Evolutionary conservation across 2,113 vertebrate genomes (phyloP).

Genomic region (Oriolus oriolus): DNA sequence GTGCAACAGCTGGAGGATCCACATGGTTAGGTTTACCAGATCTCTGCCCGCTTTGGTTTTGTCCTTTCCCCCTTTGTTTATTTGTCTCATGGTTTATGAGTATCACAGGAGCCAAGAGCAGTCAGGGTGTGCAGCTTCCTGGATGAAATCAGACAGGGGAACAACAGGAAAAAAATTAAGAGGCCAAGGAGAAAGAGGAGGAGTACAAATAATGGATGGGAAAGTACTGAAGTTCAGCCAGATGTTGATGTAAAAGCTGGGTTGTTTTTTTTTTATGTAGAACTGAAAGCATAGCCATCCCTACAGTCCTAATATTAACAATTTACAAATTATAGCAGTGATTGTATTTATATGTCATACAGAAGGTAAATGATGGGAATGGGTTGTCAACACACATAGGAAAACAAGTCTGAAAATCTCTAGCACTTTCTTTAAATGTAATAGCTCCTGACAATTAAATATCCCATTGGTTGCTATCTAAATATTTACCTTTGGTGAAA

Average conservation of each 20-base stretch:
- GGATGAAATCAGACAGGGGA: neutral
- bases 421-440: slow-evolving; percentile 8
- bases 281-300: neutral
- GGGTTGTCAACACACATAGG: slow-evolving; percentile 17
- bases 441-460: slow-evolving; percentile 40
- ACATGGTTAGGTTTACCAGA: neutral
- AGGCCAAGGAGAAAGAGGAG: neutral
- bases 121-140: neutral
- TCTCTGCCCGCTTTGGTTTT: neutral
- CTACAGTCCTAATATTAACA: slow-evolving; percentile 28
- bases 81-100: slow-evolving; percentile 4
- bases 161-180: neutral
- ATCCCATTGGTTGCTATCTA: neutral
- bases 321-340: slow-evolving; percentile 36
- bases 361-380: slow-evolving; percentile 9
- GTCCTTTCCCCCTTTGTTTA: neutral
- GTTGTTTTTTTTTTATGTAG: neutral
- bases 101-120: neutral
- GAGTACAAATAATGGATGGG: neutral
- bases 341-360: slow-evolving; percentile 13
- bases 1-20: neutral
- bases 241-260: slow-evolving; percentile 25
- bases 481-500: slow-evolving; percentile 45
- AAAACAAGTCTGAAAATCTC: slow-evolving; percentile 24
- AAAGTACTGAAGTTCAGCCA: slow-evolving; percentile 32